These are phyloP conservation scores for Psilopsiagon aymara DNA, from an alignment of 2,113 vertebrate species.

Conservation along the genomic window DNA sequence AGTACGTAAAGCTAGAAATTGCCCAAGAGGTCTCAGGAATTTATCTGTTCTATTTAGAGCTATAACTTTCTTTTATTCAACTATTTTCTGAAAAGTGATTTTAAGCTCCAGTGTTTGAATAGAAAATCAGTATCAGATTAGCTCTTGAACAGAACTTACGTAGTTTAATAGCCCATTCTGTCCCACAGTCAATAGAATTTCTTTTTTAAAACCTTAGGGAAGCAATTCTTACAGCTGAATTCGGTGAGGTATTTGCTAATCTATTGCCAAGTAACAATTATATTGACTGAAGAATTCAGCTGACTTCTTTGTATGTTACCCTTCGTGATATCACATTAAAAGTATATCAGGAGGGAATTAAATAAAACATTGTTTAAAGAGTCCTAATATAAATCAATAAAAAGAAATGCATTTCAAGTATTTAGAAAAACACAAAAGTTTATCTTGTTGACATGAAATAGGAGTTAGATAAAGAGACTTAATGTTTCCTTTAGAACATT, in stretches of 20 bases:
- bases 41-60: background rate
- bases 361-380: background rate
- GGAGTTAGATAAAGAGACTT: background rate
- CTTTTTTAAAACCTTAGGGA: constrained; percentile 29
- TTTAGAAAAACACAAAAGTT: background rate
- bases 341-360: background rate
- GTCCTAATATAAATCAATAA: background rate
- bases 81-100: constrained; percentile 13
- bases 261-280: background rate
- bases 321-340: background rate
- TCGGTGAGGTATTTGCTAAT: background rate
- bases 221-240: background rate
- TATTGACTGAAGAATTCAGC: background rate
- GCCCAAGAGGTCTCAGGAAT: background rate
- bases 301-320: background rate
- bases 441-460: background rate
- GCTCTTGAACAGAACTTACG: background rate
- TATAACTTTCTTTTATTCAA: constrained; percentile 15
- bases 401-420: background rate
- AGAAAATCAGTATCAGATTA: background rate
- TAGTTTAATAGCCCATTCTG: background rate
- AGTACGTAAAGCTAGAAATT: background rate
- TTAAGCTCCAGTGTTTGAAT: constrained; percentile 3
- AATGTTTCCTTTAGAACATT: background rate
- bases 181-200: background rate